Conservation (phyloP, 2,113 vertebrate genomes). For the Phalacrocorax brasilianus region DNA sequence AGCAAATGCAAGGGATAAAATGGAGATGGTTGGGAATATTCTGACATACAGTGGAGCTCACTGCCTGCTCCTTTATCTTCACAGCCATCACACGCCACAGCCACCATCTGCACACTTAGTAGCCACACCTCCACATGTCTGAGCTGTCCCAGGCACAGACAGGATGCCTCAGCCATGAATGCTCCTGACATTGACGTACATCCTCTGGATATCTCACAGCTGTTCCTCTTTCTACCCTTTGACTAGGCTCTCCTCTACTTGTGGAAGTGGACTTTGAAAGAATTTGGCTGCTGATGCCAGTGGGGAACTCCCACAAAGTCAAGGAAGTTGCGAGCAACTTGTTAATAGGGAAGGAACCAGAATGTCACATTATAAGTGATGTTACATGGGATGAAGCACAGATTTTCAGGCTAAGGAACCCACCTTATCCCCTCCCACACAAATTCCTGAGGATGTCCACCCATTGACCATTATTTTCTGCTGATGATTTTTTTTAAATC, state of each 20-base stretch:
- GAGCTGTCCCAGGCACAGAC: not conserved
- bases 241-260: not conserved
- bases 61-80: not conserved
- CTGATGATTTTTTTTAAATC: not conserved
- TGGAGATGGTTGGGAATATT: not conserved
- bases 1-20: not conserved
- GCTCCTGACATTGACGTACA: not conserved
- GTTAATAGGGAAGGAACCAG: not conserved
- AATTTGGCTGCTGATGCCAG: conserved; percentile 25
- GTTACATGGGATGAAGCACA: not conserved
- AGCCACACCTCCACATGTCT: not conserved
- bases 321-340: not conserved
- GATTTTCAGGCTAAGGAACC: not conserved
- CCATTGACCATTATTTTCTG: not conserved
- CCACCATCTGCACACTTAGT: not conserved
- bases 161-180: not conserved
- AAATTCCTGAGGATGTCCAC: not conserved
- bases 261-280: conserved; percentile 8
- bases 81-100: not conserved
- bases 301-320: conserved; percentile 14
- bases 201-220: not conserved
- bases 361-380: not conserved
- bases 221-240: not conserved
- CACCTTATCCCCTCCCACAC: not conserved
- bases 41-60: not conserved